Base-by-base conservation (phyloP, 2,888 invertebrate genomes). In the Melipona beecheii region DNA sequence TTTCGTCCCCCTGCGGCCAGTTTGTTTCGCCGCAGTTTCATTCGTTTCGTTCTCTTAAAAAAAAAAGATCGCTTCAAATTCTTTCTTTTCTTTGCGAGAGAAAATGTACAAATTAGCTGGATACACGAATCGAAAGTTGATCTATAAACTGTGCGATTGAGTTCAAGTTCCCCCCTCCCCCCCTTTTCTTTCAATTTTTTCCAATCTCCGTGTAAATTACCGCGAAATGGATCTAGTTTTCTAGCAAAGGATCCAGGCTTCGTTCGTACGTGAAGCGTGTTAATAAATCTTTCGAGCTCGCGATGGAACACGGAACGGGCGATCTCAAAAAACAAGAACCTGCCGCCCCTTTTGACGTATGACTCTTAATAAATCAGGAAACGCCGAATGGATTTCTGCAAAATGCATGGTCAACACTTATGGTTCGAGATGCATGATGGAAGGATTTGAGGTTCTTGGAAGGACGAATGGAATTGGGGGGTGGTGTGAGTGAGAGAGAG, bases 281-380 rank as follows among this genome's bases (percentile, higher is more conserved):
- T 79, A 75, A 84, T 84, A 84, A 84, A 84, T 84, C 84, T 82
- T 82, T 31, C 31, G 52, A 19, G 75, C 69, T 64, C 58, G 58
- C 65, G 81, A 74, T 72, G 76, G 80, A 75, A 80, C 70, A 50
- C 36, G 56, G 60, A 77, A 66, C 64, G 56, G 56, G 50, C 43
- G n/a, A 52, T 83, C 73, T 69, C 43, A 58, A 21, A 62, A 75
- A 76, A 68, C 68, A 56, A 81, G 72, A 75, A 81, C 73, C 69
- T 72, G 50, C 64, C n/a, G n/a, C n/a, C n/a, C n/a, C 71, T 19
- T 68, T 52, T 83, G 83, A 83, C 69, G 43, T 75, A 83, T 70
- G 50, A 54, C 81, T 64, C 9, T 17, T 56, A 56, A 79, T 82
- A 75, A 79, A 79, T 79, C 79, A 74, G 43, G 27, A 65, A 74